Evolutionary conservation across 2,797 vertebrate species (phyloP).

Genomic region (Premnoplex brunnescens): DNA sequence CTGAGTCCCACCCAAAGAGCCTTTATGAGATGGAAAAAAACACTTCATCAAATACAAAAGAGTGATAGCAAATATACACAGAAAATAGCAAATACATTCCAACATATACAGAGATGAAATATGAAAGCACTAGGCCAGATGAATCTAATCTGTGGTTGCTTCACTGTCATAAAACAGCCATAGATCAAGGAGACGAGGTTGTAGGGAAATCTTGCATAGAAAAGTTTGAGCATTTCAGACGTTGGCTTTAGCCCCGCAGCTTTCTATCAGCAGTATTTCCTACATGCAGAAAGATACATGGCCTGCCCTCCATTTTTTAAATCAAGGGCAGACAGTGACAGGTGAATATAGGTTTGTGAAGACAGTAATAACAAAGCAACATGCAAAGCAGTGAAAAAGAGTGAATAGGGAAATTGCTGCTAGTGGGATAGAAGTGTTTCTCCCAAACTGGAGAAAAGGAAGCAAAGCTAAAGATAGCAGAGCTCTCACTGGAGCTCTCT

Average conservation of each 20-base stretch:
- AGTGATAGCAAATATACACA: neutral
- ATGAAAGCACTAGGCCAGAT: conserved; percentile 53
- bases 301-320: conserved; percentile 17
- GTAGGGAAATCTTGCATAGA: conserved; percentile 21
- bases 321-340: conserved; percentile 14
- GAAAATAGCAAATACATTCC: conserved; percentile 27
- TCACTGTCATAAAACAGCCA: conserved; percentile 46
- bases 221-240: conserved; percentile 22
- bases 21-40: neutral
- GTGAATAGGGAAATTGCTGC: neutral
- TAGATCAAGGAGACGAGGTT: conserved; percentile 46
- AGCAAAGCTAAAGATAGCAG: neutral
- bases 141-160: conserved; percentile 57
- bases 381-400: conserved; percentile 34
- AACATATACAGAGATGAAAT: conserved; percentile 43
- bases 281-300: neutral
- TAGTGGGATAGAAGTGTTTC: neutral
- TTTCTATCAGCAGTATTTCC: conserved; percentile 38
- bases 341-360: conserved; percentile 34
- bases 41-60: conserved; percentile 15
- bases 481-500: neutral
- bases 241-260: conserved; percentile 14
- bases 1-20: neutral
- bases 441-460: neutral
- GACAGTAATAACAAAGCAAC: conserved; percentile 15